Conservation (phyloP, 2,888 invertebrate species). For the Perizoma affinitatum region DNA sequence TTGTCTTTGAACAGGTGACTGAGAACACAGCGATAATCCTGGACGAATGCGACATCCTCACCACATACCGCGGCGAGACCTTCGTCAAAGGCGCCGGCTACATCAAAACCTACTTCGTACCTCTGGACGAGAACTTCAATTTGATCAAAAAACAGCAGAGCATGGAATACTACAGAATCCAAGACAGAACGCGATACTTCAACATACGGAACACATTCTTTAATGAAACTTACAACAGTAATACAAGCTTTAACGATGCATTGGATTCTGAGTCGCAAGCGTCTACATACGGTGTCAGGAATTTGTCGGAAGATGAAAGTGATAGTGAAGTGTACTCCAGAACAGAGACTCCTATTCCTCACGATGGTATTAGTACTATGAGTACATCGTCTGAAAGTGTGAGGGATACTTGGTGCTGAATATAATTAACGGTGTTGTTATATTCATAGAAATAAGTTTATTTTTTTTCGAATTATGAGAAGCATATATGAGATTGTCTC, state of each 20-base stretch:
- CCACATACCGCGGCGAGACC: conserved; percentile 87
- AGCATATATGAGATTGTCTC: too few species aligned
- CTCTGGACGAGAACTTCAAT: conserved; percentile 85
- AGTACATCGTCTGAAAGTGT: conserved; percentile 53
- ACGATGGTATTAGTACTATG: conserved; percentile 42
- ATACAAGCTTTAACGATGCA: not conserved
- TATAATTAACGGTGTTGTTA: not conserved
- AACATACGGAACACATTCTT: conserved; percentile 50
- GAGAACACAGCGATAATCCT: conserved; percentile 88
- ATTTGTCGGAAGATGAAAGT: conserved; percentile 46
- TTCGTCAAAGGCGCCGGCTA: conserved; percentile 88
- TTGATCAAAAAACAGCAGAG: conserved; percentile 72
- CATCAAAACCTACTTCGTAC: conserved; percentile 89
- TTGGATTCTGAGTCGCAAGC: conserved; percentile 44
- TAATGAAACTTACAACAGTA: conserved; percentile 38
- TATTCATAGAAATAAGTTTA: too few species aligned
- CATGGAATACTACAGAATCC: conserved; percentile 55
- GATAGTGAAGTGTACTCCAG: conserved; percentile 38
- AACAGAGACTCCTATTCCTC: conserved; percentile 34
- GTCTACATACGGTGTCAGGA: conserved; percentile 47
- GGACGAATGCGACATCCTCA: conserved; percentile 87
- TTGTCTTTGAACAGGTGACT: conserved; percentile 79
- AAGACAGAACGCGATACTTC: conserved; percentile 56
- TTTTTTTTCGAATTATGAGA: too few species aligned
- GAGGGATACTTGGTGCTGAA: conserved; percentile 64